A percentile compares a stretch with the other conserved stretches of the same genome.
phyloP scores from a whole-genome alignment of 2,113 vertebrate species.

The Athene cunicularia region DNA sequence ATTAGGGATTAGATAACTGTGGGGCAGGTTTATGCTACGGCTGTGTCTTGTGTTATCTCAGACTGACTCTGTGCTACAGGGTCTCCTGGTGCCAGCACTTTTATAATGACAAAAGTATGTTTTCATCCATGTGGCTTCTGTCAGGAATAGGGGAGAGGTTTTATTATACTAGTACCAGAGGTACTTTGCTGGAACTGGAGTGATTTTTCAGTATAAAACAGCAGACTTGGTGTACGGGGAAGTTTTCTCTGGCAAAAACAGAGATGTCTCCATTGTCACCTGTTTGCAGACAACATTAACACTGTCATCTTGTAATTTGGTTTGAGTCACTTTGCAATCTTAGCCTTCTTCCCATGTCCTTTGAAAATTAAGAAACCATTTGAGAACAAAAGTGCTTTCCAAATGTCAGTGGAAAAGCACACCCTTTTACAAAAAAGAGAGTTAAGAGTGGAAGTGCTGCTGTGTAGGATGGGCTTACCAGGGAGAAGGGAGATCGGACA shows the following conservation, averaged over 20 bases:
- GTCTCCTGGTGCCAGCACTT: background rate
- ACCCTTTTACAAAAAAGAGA: background rate
- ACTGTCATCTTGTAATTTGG: background rate
- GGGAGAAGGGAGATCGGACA: background rate
- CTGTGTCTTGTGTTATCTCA: background rate
- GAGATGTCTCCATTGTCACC: background rate
- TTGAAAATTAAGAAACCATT: background rate
- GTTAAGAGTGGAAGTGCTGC: background rate
- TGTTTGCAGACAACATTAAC: background rate
- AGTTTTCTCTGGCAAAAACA: background rate
- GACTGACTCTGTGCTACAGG: background rate
- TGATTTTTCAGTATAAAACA: background rate
- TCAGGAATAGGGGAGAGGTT: background rate
- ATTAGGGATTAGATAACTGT: background rate
- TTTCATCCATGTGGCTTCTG: background rate
- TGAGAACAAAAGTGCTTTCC: background rate
- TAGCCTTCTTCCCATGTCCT: background rate
- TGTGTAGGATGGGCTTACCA: accelerated
- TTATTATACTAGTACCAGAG: background rate
- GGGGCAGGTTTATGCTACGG: background rate
- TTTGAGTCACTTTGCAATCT: background rate
- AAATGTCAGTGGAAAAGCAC: background rate
- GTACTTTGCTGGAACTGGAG: background rate
- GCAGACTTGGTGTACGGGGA: background rate
- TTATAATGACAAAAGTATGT: background rate